Conservation (phyloP, 2,888 invertebrate genomes). For the Agrotis exclamationis region DNA sequence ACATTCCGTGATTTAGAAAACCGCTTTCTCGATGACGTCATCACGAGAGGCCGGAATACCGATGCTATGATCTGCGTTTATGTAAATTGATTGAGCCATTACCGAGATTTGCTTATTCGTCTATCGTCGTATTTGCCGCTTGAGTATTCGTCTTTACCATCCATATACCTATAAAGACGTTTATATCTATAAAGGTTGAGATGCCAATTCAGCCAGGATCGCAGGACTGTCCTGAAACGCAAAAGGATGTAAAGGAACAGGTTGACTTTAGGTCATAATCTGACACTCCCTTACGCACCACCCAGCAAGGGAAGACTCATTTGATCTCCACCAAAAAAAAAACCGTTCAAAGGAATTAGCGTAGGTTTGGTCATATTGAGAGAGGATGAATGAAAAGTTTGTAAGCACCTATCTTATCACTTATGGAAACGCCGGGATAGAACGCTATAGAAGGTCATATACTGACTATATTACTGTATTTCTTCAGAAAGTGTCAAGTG, state of each 20-base stretch:
- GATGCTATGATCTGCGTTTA: conserved; percentile 1
- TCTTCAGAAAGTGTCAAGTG: neutral
- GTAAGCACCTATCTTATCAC: too few species aligned
- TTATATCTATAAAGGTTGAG: too few species aligned
- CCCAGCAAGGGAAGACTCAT: too few species aligned
- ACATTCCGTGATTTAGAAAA: conserved; percentile 57
- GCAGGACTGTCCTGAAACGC: too few species aligned
- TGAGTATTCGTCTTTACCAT: neutral
- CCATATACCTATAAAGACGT: too few species aligned
- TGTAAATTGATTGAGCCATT: conserved; percentile 30
- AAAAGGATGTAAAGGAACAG: too few species aligned
- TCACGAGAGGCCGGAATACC: conserved; percentile 39
- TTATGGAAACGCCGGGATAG: too few species aligned
- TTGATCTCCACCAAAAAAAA: too few species aligned
- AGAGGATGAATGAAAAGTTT: neutral
- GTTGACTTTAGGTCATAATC: too few species aligned
- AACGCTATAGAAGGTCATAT: neutral
- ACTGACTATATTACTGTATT: neutral
- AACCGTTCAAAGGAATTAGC: too few species aligned
- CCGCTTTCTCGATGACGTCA: conserved; percentile 52
- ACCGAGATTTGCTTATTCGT: conserved; percentile 17
- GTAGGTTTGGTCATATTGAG: neutral
- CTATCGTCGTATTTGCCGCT: neutral
- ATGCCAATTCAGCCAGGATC: too few species aligned
- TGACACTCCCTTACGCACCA: too few species aligned